phyloP scores from a whole-genome alignment of 2,888 invertebrate genomes.

The Torymus texanus region DNA sequence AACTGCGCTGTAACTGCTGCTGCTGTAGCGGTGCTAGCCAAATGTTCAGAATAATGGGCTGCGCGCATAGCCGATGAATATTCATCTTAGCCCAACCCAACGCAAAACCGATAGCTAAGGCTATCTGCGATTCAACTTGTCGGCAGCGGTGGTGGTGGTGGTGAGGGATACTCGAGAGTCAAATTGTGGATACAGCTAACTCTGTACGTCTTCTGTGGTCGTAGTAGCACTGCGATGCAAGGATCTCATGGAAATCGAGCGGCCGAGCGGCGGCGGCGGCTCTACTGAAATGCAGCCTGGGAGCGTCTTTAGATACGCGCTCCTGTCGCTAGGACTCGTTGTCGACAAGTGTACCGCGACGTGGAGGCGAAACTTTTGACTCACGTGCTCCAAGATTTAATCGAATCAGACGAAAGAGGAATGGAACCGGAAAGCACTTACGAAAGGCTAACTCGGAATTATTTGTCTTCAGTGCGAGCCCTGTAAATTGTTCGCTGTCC shows the following conservation, averaged over 20 bases:
- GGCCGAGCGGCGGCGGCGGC: not conserved
- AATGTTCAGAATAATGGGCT: constrained; percentile 42
- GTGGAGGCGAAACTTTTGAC: constrained; percentile 16
- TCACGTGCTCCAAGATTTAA: constrained; percentile 13
- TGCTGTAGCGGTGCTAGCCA: not conserved
- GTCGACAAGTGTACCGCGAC: not conserved
- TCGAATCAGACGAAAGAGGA: constrained; percentile 16
- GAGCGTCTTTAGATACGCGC: not conserved
- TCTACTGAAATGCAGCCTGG: not conserved
- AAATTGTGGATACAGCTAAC: constrained; percentile 34
- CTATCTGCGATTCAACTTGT: constrained; percentile 46
- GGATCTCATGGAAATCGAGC: not conserved
- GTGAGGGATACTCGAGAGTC: constrained; percentile 18
- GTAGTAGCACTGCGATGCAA: too few relatives aligned
- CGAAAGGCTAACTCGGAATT: too few relatives aligned
- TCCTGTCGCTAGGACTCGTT: not conserved
- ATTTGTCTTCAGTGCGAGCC: too few relatives aligned
- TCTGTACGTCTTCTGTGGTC: not conserved
- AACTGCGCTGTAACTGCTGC: not conserved
- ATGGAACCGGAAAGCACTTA: too few relatives aligned
- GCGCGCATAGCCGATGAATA: constrained; percentile 25
- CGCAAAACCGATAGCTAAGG: constrained; percentile 31
- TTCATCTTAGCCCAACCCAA: constrained; percentile 29
- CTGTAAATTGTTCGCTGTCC: too few relatives aligned
- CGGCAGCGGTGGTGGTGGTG: not conserved